These are phyloP conservation scores for Trachymyrmex cornetzi DNA, from an alignment of 1,140 invertebrate species.

Conservation along the genomic window DNA sequence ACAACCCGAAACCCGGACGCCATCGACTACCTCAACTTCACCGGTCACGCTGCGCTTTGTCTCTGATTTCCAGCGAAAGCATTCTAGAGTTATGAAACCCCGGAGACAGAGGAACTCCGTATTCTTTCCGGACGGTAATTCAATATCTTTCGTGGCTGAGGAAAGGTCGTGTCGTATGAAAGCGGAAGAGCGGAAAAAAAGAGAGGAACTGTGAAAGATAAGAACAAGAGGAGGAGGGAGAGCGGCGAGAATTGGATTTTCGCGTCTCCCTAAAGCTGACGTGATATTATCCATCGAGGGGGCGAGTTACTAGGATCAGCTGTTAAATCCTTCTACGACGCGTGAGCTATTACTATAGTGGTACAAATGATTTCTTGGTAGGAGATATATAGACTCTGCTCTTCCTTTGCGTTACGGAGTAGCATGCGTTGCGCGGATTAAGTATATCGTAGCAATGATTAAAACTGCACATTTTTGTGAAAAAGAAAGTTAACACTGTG, in stretches of 20 bases:
- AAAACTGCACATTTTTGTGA: neutral
- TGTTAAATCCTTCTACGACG: slow-evolving; percentile 53
- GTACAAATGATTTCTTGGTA: slow-evolving; percentile 57
- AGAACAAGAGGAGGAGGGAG: neutral
- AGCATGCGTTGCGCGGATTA: neutral
- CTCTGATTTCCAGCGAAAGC: slow-evolving; percentile 55
- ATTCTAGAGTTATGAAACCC: slow-evolving; percentile 58
- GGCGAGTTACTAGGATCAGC: slow-evolving; percentile 59
- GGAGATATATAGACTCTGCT: slow-evolving; percentile 15
- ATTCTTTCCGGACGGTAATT: slow-evolving; percentile 65
- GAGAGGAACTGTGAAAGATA: neutral
- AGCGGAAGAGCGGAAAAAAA: slow-evolving; percentile 3
- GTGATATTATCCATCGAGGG: slow-evolving; percentile 62
- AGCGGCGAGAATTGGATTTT: slow-evolving; percentile 60
- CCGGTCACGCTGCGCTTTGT: slow-evolving; percentile 54
- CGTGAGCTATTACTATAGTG: slow-evolving; percentile 57
- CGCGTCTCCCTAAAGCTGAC: slow-evolving; percentile 62
- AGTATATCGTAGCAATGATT: neutral
- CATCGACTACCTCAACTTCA: slow-evolving; percentile 41
- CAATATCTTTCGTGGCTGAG: slow-evolving; percentile 59
- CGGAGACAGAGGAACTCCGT: slow-evolving; percentile 61
- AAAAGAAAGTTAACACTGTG: neutral
- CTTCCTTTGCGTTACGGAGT: neutral
- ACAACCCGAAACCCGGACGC: slow-evolving; percentile 28
- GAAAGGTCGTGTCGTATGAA: slow-evolving; percentile 24